Evolutionary conservation across 2,797 vertebrate species (phyloP).

Genomic region (Momotus momota): DNA sequence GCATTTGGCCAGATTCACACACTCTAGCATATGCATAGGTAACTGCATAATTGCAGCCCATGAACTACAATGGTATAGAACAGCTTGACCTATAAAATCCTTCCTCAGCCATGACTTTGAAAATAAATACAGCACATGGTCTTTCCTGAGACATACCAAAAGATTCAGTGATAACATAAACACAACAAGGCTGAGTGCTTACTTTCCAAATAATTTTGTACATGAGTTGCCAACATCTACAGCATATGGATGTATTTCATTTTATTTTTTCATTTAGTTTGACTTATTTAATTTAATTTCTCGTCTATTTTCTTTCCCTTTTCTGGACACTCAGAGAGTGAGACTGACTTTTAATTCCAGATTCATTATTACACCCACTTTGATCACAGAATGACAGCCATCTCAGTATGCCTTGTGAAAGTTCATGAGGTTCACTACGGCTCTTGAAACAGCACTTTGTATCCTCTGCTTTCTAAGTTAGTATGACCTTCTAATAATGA

Average conservation of each 20-base stretch:
- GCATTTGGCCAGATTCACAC: neutral
- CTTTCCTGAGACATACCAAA: conserved; percentile 22
- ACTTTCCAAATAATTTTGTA: neutral
- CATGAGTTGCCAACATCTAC: neutral
- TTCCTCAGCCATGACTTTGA: neutral
- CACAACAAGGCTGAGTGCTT: neutral
- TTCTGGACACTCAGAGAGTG: neutral
- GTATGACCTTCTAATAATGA: neutral
- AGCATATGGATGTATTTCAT: neutral
- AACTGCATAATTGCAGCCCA: neutral
- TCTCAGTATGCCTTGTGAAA: neutral
- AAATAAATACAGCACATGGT: conserved; percentile 47
- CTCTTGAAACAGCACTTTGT: neutral
- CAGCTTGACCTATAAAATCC: conserved; percentile 41
- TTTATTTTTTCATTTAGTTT: neutral
- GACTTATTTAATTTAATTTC: neutral
- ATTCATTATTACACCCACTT: neutral
- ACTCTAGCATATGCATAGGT: neutral
- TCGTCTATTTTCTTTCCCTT: neutral
- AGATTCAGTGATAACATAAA: conserved; percentile 27
- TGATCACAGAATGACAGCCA: neutral
- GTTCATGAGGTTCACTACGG: neutral
- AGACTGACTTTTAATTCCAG: neutral
- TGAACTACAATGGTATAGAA: conserved; percentile 17
- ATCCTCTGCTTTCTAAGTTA: neutral